Evolutionary conservation across 1,140 invertebrate genomes (phyloP).

Genomic region (Danaus plexippus): DNA sequence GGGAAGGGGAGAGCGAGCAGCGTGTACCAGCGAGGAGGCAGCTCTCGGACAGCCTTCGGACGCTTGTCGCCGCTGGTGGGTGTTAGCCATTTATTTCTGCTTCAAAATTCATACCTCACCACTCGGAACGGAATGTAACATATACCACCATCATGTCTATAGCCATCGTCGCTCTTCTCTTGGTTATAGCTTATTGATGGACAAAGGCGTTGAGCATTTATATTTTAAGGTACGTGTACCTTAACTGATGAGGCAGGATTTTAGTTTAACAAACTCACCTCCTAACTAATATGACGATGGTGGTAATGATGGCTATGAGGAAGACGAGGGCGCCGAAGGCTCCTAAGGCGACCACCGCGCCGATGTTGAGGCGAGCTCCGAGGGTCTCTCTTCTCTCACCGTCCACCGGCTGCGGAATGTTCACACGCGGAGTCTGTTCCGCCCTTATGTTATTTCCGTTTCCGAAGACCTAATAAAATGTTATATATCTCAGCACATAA

Average conservation of each 20-base stretch:
- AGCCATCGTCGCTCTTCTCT: no score
- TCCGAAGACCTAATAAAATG: slow-evolving; percentile 41
- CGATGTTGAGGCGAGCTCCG: slow-evolving; percentile 84
- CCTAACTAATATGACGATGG: slow-evolving; percentile 89
- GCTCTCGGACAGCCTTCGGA: slow-evolving; percentile 55
- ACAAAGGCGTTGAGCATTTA: slow-evolving; percentile 26
- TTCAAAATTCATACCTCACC: background rate
- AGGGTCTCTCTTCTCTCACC: slow-evolving; percentile 76
- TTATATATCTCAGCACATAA: no score
- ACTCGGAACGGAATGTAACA: no score
- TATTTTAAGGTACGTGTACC: slow-evolving; percentile 47
- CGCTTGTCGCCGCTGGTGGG: slow-evolving; percentile 44
- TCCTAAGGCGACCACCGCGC: slow-evolving; percentile 89
- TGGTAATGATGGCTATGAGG: slow-evolving; percentile 89
- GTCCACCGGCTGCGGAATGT: slow-evolving; percentile 79
- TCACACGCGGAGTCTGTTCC: slow-evolving; percentile 75
- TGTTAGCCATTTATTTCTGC: slow-evolving; percentile 8
- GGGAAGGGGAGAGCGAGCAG: slow-evolving; percentile 91
- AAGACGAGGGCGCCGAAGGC: slow-evolving; percentile 93
- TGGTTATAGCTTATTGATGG: no score
- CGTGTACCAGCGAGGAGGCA: slow-evolving; percentile 89
- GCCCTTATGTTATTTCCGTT: slow-evolving; percentile 60
- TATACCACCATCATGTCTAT: no score
- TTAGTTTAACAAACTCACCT: slow-evolving; percentile 75
- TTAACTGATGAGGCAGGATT: slow-evolving; percentile 9